Evolutionary conservation across 2,113 vertebrate genomes (phyloP).

Genomic region (Platichthys flesus): DNA sequence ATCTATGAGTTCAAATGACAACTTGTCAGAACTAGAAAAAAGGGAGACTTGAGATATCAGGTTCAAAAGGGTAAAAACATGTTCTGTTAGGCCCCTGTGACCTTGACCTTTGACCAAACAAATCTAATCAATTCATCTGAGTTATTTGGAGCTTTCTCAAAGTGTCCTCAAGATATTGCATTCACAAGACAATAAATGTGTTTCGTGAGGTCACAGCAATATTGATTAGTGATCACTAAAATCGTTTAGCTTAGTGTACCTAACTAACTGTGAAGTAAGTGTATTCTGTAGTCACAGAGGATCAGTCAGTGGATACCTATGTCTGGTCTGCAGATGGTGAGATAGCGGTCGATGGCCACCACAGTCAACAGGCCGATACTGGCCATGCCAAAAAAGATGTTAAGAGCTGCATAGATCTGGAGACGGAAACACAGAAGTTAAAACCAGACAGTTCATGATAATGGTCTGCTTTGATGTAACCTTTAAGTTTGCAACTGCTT

Average conservation of each 20-base stretch:
- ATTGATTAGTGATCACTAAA: too few relatives aligned
- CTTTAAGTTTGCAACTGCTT: neutral
- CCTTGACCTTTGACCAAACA: too few relatives aligned
- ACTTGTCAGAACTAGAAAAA: too few relatives aligned
- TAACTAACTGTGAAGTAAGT: neutral
- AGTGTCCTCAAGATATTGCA: too few relatives aligned
- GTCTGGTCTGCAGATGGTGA: conserved; percentile 91
- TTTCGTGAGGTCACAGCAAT: too few relatives aligned
- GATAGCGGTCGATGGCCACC: conserved; percentile 93
- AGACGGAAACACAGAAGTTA: conserved; percentile 44
- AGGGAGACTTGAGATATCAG: too few relatives aligned
- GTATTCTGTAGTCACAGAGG: neutral
- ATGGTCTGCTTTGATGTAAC: neutral
- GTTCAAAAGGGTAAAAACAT: too few relatives aligned
- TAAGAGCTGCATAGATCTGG: conserved; percentile 96
- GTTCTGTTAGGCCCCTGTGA: too few relatives aligned
- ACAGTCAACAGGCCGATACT: conserved; percentile 96
- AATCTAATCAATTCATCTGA: too few relatives aligned
- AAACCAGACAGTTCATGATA: neutral
- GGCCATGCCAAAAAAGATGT: conserved; percentile 99
- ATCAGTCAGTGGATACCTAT: conserved; percentile 82
- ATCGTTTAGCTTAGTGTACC: neutral
- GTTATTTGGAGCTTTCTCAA: too few relatives aligned
- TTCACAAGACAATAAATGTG: too few relatives aligned
- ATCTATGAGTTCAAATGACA: too few relatives aligned